phyloP scores from a whole-genome alignment of 2,797 vertebrate genomes.

The Amblyopsis hoosieri region DNA sequence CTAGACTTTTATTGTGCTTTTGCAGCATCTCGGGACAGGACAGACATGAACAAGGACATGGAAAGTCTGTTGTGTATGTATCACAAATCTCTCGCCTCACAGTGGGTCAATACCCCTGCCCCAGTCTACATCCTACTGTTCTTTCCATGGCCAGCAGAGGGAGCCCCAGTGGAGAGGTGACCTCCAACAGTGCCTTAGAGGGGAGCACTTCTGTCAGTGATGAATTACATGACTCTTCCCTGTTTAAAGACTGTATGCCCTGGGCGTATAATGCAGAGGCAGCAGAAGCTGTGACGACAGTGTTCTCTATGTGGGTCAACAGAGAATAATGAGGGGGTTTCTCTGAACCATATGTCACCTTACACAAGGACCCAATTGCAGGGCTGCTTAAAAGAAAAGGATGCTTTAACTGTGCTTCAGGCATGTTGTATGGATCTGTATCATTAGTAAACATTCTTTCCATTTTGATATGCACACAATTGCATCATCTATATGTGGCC shows the following conservation, averaged over 20 bases:
- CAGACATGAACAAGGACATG: constrained; percentile 43
- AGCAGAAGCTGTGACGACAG: constrained; percentile 56
- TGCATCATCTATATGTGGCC: neutral
- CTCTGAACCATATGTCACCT: constrained; percentile 50
- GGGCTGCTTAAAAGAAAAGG: constrained; percentile 11
- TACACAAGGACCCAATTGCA: constrained; percentile 17
- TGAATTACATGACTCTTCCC: constrained; percentile 60
- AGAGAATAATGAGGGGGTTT: constrained; percentile 63
- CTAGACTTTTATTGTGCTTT: constrained; percentile 8
- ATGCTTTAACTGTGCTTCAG: constrained; percentile 11
- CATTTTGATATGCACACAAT: neutral
- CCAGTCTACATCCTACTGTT: constrained; percentile 45
- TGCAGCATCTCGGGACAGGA: neutral
- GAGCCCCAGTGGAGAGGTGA: constrained; percentile 60
- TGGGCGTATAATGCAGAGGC: constrained; percentile 48
- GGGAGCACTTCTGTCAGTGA: constrained; percentile 61
- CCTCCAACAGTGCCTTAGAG: constrained; percentile 54
- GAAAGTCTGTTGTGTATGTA: constrained; percentile 21
- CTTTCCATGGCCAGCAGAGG: constrained; percentile 31
- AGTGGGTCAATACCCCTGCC: constrained; percentile 19
- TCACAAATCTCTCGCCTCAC: constrained; percentile 18
- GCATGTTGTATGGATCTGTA: constrained; percentile 1
- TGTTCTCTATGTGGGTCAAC: constrained; percentile 68
- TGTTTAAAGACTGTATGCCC: constrained; percentile 51
- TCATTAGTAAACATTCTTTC: neutral